These are phyloP conservation scores for Toxonevra muliebris DNA, from an alignment of 2,888 invertebrate species.

Conservation along the genomic window DNA sequence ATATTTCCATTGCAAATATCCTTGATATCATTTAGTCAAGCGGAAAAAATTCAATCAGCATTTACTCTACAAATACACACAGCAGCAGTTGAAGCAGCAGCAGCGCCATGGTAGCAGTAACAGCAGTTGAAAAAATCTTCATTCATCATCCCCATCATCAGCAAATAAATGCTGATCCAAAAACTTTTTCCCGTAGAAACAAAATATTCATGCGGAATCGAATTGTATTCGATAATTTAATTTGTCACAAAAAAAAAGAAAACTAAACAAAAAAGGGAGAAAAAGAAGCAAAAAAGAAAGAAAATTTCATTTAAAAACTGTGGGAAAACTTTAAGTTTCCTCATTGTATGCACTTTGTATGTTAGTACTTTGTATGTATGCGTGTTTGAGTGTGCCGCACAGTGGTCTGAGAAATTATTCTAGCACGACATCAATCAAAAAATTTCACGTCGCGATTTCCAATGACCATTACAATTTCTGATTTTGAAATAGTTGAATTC, in stretches of 20 bases:
- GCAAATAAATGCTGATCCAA: slow-evolving; percentile 39
- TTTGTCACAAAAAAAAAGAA: slow-evolving; percentile 36
- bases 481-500: no score
- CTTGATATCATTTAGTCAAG: slow-evolving; percentile 63
- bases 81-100: slow-evolving; percentile 15
- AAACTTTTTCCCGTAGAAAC: slow-evolving; percentile 36
- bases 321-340: slow-evolving; percentile 6
- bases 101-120: neutral
- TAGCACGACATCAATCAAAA: no score
- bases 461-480: no score
- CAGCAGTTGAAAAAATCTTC: neutral
- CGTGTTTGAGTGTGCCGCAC: no score
- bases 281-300: slow-evolving; percentile 7
- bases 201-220: slow-evolving; percentile 37
- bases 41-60: slow-evolving; percentile 63
- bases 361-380: neutral
- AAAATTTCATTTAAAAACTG: neutral
- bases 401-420: no score
- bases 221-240: slow-evolving; percentile 40
- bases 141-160: slow-evolving; percentile 17
- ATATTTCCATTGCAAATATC: slow-evolving; percentile 54
- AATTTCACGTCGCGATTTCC: no score
- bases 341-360: slow-evolving; percentile 5
- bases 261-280: slow-evolving; percentile 22
- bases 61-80: slow-evolving; percentile 58